Conservation (phyloP, 1,140 invertebrate genomes). For the Sminthurinus signatus region DNA sequence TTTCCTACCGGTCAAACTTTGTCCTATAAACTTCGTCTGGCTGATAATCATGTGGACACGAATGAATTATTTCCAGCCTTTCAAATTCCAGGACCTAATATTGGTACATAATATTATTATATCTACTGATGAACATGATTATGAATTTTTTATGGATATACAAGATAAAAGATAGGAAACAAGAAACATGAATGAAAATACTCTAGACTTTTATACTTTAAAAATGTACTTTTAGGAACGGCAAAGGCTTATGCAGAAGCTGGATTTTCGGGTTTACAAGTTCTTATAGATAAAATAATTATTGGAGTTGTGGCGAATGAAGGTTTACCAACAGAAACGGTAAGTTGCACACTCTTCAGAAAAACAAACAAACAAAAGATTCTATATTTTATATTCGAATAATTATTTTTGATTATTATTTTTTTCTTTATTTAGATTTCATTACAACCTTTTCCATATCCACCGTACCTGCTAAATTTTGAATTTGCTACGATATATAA, state of each 20-base stretch:
- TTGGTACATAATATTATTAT: constrained; percentile 6
- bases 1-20: constrained; percentile 7
- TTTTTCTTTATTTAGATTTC: constrained; percentile 17
- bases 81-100: constrained; percentile 56
- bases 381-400: not conserved
- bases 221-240: constrained; percentile 30
- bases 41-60: constrained; percentile 46
- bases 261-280: constrained; percentile 35
- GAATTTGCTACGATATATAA: constrained; percentile 33
- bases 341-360: constrained; percentile 5
- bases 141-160: not conserved
- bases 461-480: constrained; percentile 16
- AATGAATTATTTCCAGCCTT: constrained; percentile 61
- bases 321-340: constrained; percentile 5
- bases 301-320: constrained; percentile 11
- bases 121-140: constrained; percentile 2
- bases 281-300: constrained; percentile 27
- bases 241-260: constrained; percentile 13
- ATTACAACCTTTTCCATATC: constrained; percentile 38
- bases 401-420: not conserved
- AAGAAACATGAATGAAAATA: no score
- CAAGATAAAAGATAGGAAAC: no score
- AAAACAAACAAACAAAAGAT: not conserved
- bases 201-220: no score
- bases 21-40: constrained; percentile 29